Base-by-base conservation (phyloP, 1,140 invertebrate genomes). In the Drosophila athabasca region DNA sequence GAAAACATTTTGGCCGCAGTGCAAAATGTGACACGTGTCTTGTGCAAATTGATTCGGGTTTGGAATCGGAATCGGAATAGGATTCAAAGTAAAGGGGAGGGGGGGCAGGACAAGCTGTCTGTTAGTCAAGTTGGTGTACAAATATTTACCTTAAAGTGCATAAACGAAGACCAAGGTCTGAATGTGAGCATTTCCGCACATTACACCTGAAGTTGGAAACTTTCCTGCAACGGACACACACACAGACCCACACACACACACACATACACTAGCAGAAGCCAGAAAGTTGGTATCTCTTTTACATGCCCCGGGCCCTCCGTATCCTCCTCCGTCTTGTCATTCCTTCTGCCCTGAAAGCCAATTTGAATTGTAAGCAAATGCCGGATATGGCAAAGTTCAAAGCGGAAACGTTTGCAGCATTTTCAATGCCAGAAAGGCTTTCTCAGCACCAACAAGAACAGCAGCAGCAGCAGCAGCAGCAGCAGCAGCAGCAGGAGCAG, bases 381-480 rank as follows among this genome's bases (percentile, higher is more conserved):
- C 71, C 78, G 78, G 78, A 80, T 78, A 80, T 80, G 75, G 57
- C 58, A 78, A 75, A 80, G 78, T 80, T 80, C 65, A 75, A 66
- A 78, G 69, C 75, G 71, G 75, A 80, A 80, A 78, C 71, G 75
- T 78, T 78, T 78, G 70, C 69, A 62, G 65, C 70, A 58, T 44
- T 69, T 74, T 77, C 62, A 79, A 77, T 77, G 64, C 77, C 77
- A 74, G 62, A 75, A 57, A 26, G 41, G 24, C 13, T n/a, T n/a
- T 24, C 6, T 13, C 58, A 55, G 24, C 62, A 60, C 24, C 44
- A 43, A 39, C 26, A 50, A 22, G 6, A 65, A 39, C 58, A 50
- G 43, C 48, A 69, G 46, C 62, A 39, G 46, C 31, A 29, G n/a
- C 31, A 60, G 17, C 0, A 50, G 29, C 9, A 24, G 11, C 17